These are phyloP conservation scores for Cavia aperea DNA, from an alignment of 2,113 vertebrate genomes.

Conservation along the genomic window DNA sequence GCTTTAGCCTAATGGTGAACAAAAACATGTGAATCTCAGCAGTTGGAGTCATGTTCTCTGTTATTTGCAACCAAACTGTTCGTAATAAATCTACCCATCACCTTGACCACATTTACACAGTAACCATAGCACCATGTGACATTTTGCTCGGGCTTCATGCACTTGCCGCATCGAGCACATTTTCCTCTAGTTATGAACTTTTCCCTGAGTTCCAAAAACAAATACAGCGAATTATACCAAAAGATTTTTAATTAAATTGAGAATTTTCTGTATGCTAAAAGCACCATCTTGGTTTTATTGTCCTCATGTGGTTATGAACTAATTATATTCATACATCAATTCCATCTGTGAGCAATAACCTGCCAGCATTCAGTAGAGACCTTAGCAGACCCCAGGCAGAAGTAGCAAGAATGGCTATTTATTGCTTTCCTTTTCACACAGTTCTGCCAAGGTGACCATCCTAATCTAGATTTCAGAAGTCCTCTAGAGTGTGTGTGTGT, in stretches of 20 bases:
- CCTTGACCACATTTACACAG: background rate
- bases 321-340: conserved; percentile 50
- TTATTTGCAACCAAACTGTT: conserved; percentile 27
- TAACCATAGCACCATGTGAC: background rate
- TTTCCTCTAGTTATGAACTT: background rate
- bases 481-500: background rate
- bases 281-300: conserved; percentile 41
- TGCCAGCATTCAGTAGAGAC: conserved; percentile 44
- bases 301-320: conserved; percentile 44
- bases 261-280: conserved; percentile 54
- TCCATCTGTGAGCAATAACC: conserved; percentile 59
- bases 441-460: background rate
- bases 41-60: background rate
- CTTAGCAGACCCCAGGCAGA: background rate
- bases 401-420: conserved; percentile 12
- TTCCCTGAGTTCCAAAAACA: conserved; percentile 30
- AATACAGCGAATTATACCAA: background rate
- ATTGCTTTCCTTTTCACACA: background rate
- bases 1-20: background rate
- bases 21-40: background rate
- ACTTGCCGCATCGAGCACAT: background rate
- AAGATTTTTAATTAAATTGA: conserved; percentile 47
- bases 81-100: background rate
- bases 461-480: background rate
- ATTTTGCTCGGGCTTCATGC: background rate